These are phyloP conservation scores for Thamnophis sirtalis DNA, from an alignment of 2,113 vertebrate genomes.

Conservation along the genomic window DNA sequence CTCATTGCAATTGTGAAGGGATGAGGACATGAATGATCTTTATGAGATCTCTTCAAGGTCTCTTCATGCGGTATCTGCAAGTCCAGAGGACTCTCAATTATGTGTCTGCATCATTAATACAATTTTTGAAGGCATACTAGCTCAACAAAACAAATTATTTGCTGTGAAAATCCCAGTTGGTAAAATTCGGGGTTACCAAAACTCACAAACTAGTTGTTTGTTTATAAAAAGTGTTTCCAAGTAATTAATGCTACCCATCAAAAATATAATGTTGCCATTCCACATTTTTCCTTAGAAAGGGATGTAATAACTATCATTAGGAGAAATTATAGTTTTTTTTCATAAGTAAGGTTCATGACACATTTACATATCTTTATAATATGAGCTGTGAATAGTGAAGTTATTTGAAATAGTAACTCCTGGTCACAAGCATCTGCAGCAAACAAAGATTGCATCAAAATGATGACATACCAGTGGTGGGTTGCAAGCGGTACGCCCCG, in stretches of 20 bases:
- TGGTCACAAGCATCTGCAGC: not conserved
- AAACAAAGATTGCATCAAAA: not conserved
- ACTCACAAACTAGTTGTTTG: not conserved
- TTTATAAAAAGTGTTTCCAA: not conserved
- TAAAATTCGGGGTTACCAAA: not conserved
- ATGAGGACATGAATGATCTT: not conserved
- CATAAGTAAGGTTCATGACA: not conserved
- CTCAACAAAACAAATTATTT: not conserved
- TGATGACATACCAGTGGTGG: not conserved
- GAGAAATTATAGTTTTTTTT: not conserved
- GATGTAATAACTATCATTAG: not conserved
- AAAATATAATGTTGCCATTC: not conserved
- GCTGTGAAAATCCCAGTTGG: not conserved
- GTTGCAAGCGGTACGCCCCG: no score
- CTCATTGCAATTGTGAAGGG: not conserved
- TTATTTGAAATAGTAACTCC: not conserved
- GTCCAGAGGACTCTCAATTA: not conserved
- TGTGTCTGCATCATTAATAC: not conserved
- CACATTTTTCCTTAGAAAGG: not conserved
- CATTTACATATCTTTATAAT: not conserved
- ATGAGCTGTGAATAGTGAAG: not conserved
- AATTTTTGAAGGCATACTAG: not conserved
- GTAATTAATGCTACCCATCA: not conserved
- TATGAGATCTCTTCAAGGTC: not conserved
- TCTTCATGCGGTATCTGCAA: not conserved